A percentile compares a stretch with the other conserved stretches of the same genome.
phyloP scores from a whole-genome alignment of 2,888 invertebrate species.

The Stenurella melanura region DNA sequence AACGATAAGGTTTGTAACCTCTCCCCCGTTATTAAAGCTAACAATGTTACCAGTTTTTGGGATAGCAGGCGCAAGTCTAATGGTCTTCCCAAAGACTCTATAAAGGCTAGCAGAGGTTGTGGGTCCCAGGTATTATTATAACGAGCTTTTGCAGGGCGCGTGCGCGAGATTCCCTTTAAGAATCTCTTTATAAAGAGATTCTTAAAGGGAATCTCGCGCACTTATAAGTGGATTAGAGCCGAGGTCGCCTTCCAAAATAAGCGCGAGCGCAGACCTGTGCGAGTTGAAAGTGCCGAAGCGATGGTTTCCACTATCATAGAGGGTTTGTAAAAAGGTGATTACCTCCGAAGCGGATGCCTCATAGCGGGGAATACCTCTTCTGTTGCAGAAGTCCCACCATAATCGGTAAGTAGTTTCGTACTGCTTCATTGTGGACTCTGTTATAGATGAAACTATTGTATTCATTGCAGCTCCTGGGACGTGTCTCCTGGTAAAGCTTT shows the following conservation, averaged over 20 bases:
- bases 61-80: too few relatives aligned
- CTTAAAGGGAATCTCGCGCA: too few relatives aligned
- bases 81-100: too few relatives aligned
- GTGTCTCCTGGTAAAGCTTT: background rate
- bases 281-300: constrained; percentile 10
- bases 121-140: too few relatives aligned
- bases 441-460: background rate
- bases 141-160: too few relatives aligned
- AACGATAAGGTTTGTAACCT: too few relatives aligned
- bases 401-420: background rate
- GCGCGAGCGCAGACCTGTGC: constrained; percentile 1
- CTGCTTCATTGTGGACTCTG: background rate
- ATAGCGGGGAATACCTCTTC: background rate
- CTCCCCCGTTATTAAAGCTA: too few relatives aligned
- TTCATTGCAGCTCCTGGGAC: background rate
- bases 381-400: constrained; percentile 17
- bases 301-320: background rate
- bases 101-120: too few relatives aligned
- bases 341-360: background rate
- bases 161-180: too few relatives aligned
- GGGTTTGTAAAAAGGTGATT: constrained; percentile 15
- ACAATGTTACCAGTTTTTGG: too few relatives aligned
- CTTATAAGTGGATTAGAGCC: too few relatives aligned
- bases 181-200: too few relatives aligned
- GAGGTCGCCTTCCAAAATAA: constrained; percentile 11